Percentiles rank a stretch among this genome's conserved stretches.
phyloP scores from a whole-genome alignment of 2,797 vertebrate species.

The Spea hammondii region DNA sequence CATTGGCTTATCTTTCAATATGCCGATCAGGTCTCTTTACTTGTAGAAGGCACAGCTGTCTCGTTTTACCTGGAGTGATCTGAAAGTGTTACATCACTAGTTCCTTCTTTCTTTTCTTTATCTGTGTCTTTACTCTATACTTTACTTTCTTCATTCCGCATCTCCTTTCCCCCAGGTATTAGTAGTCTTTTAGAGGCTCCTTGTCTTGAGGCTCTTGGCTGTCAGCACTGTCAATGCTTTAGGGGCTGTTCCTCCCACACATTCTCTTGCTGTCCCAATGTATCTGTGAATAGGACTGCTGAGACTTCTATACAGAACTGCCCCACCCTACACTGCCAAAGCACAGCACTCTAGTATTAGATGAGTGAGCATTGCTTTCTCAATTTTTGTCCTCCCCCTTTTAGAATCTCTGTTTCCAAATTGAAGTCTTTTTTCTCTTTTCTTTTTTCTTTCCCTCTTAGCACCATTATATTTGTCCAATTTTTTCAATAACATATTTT shows the following conservation, averaged over 20 bases:
- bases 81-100: background rate
- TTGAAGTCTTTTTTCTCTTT: too few species aligned
- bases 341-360: background rate
- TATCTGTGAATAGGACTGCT: conserved; percentile 25
- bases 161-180: too few species aligned
- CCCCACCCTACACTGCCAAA: conserved; percentile 20
- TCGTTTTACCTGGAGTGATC: background rate
- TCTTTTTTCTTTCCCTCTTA: too few species aligned
- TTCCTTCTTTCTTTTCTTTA: background rate
- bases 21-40: conserved; percentile 25
- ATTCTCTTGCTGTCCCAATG: conserved; percentile 12
- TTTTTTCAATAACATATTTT: too few species aligned
- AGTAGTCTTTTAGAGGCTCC: background rate
- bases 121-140: background rate
- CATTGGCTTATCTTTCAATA: conserved; percentile 27
- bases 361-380: background rate
- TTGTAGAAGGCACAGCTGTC: background rate
- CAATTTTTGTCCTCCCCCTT: too few species aligned
- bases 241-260: background rate
- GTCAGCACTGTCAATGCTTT: background rate
- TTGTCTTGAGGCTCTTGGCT: background rate
- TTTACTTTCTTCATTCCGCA: background rate
- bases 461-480: too few species aligned
- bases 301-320: conserved; percentile 13
- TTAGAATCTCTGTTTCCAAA: too few species aligned